A percentile compares a stretch with the other conserved stretches of the same genome.
Evolutionary conservation across 2,113 vertebrate genomes (phyloP).

Genomic region (Stictonetta naevosa): DNA sequence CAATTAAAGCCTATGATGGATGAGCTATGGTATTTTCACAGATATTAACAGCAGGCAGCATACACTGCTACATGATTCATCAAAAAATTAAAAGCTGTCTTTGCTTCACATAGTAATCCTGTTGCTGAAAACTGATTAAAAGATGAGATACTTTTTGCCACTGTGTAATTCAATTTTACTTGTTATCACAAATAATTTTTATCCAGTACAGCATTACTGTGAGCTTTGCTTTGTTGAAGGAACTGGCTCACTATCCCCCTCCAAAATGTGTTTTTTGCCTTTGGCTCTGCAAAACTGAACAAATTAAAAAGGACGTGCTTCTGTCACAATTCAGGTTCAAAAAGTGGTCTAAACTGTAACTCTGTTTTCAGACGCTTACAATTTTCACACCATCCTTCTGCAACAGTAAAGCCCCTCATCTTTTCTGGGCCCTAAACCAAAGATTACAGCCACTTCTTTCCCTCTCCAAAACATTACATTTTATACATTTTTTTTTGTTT

Average conservation of each 20-base stretch:
- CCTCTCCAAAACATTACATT: not conserved
- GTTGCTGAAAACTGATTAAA: slow-evolving; percentile 5
- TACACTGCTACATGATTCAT: not conserved
- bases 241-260: not conserved
- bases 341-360: not conserved
- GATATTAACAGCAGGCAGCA: not conserved
- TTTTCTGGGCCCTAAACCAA: not conserved
- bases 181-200: not conserved
- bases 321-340: not conserved
- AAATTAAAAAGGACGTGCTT: not conserved
- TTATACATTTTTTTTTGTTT: not conserved
- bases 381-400: not conserved
- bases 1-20: not conserved
- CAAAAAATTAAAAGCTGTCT: not conserved
- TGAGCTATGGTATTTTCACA: not conserved
- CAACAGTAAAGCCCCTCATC: not conserved
- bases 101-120: not conserved
- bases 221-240: not conserved
- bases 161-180: not conserved
- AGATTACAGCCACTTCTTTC: not conserved
- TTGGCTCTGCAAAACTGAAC: not conserved
- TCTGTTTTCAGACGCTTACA: not conserved
- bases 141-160: not conserved
- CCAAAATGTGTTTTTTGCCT: not conserved
- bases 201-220: not conserved